Evolutionary conservation across 1,140 invertebrate genomes (phyloP), one percentile per base, ranked within the genome.

Genomic region (Melanaphis sacchari): DNA sequence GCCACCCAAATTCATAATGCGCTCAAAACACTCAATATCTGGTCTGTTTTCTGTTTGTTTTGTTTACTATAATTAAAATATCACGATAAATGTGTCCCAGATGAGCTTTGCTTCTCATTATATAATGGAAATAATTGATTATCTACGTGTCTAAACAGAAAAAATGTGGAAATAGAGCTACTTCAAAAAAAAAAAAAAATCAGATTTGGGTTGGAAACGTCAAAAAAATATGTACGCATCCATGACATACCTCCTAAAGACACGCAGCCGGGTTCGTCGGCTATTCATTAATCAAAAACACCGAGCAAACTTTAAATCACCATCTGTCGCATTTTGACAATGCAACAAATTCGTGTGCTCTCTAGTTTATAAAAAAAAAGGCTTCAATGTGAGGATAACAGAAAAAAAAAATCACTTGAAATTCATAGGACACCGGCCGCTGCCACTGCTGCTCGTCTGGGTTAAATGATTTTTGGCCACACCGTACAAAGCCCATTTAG

Each of bases 241-340:
- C 87, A 46, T 5, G 49, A 89, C 87, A n/a, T 89, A 89, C 46
- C 31, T 90, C 11, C 88, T 1, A 92, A 22, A 52, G 76, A 84
- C 43, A 92, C 41, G 4, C 41, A 46, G 46, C 21, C n/a, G 21
- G 81, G 24, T 31, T 49, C 8, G 43, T 18, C 41, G 87, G 66
- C 43, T 1, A 26, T 92, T 84, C 91, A 92, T 92, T 92, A 92
- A 92, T 92, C 91, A 82, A 92, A 84, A 92, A 26, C n/a, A 81
- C 66, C 11, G 46, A 92, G 66, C 76, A 92, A 92, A 92, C 76
- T 92, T 92, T 92, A 84, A 92, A 92, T 92, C 81, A 31, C 91
- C 91, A 92, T 84, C 91, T 92, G 91, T 46, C 36, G 76, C 76
- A 54, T 84, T 92, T 82, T 92, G 91, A 92, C 91, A 92, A 46